A percentile compares a stretch with the other conserved stretches of the same genome.
phyloP scores from a whole-genome alignment of 2,797 vertebrate genomes.

The Oryzias sinensis region DNA sequence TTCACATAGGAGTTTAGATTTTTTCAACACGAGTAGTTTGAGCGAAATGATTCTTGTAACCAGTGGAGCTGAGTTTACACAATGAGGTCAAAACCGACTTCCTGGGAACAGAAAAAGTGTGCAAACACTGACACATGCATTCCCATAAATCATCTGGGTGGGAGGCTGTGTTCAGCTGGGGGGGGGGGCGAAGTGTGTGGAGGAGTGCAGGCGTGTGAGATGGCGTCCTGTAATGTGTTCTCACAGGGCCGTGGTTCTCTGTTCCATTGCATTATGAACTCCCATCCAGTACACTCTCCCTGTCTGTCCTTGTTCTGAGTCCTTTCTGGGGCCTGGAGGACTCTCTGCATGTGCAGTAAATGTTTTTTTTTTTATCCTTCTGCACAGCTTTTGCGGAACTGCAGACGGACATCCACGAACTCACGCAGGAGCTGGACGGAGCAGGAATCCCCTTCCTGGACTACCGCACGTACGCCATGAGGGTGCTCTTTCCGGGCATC shows the following conservation, averaged over 20 bases:
- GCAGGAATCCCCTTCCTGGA: constrained; percentile 97
- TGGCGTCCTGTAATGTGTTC: constrained; percentile 34
- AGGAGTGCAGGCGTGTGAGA: constrained; percentile 22
- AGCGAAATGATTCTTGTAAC: constrained; percentile 37
- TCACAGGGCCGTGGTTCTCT: constrained; percentile 44
- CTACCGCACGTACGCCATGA: constrained; percentile 98
- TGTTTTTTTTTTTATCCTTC: not conserved
- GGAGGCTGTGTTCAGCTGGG: constrained; percentile 58
- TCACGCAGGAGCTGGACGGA: constrained; percentile 95
- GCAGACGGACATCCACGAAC: constrained; percentile 96
- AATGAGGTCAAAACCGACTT: constrained; percentile 49
- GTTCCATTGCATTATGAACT: constrained; percentile 47
- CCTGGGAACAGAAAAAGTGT: constrained; percentile 49
- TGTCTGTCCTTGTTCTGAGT: constrained; percentile 8
- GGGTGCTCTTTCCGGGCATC: constrained; percentile 95
- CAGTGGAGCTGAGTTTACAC: constrained; percentile 38
- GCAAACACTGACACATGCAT: constrained; percentile 58
- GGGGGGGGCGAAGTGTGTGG: constrained; percentile 37
- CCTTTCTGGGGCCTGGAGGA: constrained; percentile 17
- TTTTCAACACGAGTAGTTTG: constrained; percentile 20
- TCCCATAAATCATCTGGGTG: constrained; percentile 65
- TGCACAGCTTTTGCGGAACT: constrained; percentile 91
- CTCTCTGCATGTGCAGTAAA: too few relatives aligned
- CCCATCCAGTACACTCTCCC: constrained; percentile 36
- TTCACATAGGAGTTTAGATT: constrained; percentile 32